Base-by-base conservation (phyloP, 2,888 invertebrate genomes). In the Eupithecia pulchellata region DNA sequence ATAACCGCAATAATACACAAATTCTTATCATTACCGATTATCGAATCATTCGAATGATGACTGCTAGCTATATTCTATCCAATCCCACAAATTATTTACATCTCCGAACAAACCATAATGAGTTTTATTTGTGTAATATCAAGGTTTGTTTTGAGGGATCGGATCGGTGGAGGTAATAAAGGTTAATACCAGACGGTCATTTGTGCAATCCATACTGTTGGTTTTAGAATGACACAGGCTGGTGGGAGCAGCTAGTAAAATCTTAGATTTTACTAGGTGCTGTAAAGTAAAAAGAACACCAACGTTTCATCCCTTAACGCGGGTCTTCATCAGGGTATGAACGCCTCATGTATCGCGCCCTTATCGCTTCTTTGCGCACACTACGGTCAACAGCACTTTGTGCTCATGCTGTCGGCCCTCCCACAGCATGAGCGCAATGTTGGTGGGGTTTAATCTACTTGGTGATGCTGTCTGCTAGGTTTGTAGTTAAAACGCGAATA, bases 191-290 rank as follows among this genome's bases (percentile, higher is more conserved):
- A 85, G 90, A 69, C 84, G 84, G 91, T 89, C 86, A 91, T 92
- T 91, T 89, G 87, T 90, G 91, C 89, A 91, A 91, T 91, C 90
- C 89, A 85, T 86, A 87, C 88, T 91, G 91, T 92, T 92, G 89
- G 89, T 91, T 92, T 91, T 87, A 86, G 84, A 86, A 81, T 81
- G 34, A 60, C 69, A 66, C 57, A 69, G 72, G 29, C 14, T 69
- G 58, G 4, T 14, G 34, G 13, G 30, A 64, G 61, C 55, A 64
- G 72, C 72, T 69, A 11, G 57, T 17, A 58, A 3, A 34, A 25
- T 25, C 6, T 6, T 6, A 32, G 3, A 6, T 3, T 32, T 32
- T 3, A 32, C n/a, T n/a, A n/a, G n/a, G n/a, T n/a, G n/a, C n/a
- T n/a, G n/a, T n/a, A n/a, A n/a, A n/a, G n/a, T n/a, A n/a, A n/a